Evolutionary conservation across 1,140 invertebrate species (phyloP).

Genomic region (Drosophila paulistorum): DNA sequence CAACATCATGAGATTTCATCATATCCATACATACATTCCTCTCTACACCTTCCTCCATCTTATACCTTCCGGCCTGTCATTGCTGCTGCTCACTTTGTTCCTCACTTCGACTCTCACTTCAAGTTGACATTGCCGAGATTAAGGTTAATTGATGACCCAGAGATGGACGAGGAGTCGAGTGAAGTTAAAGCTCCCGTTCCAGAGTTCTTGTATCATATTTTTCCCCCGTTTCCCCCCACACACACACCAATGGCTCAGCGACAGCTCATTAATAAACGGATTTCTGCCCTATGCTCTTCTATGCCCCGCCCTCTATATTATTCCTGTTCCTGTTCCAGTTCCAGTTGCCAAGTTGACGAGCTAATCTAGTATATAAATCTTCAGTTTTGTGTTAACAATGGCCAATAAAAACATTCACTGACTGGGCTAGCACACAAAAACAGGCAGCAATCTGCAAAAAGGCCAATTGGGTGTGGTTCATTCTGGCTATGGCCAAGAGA

Average conservation of each 20-base stretch:
- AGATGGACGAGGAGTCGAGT: conserved; percentile 24
- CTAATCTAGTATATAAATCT: conserved; percentile 79
- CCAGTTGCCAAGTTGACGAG: conserved; percentile 57
- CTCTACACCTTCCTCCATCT: not conserved
- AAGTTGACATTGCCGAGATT: conserved; percentile 48
- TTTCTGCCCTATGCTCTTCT: conserved; percentile 48
- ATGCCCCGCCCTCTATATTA: conserved; percentile 14
- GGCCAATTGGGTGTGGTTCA: conserved; percentile 6
- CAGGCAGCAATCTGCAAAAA: conserved; percentile 1
- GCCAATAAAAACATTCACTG: conserved; percentile 37
- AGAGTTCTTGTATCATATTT: conserved; percentile 41
- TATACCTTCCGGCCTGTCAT: not conserved
- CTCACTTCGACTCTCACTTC: not conserved
- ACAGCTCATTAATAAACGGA: conserved; percentile 79
- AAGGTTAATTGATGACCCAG: conserved; percentile 72
- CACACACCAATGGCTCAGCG: conserved; percentile 21
- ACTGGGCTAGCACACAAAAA: conserved; percentile 21
- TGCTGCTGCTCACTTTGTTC: not conserved
- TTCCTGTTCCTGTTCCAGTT: conserved; percentile 1
- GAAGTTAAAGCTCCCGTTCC: not conserved
- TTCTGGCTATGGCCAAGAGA: conserved; percentile 23
- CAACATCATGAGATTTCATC: conserved; percentile 22
- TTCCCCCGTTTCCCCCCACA: not conserved
- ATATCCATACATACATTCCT: not conserved
- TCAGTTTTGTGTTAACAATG: conserved; percentile 71